These are phyloP conservation scores for Chaunax sp. DNA, from an alignment of 2,797 vertebrate genomes.

Conservation along the genomic window DNA sequence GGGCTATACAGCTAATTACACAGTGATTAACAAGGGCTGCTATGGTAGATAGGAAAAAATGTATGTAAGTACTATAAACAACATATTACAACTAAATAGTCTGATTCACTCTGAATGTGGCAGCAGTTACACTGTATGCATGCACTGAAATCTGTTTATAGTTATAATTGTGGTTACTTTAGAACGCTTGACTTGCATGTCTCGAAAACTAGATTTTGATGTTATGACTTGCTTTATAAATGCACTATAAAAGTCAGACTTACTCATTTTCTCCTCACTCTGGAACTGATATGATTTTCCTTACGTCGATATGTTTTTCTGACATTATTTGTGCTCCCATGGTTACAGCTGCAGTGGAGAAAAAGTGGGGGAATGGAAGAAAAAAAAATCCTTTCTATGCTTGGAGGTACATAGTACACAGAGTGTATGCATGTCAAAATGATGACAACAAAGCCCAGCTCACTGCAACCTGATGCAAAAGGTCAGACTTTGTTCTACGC, in stretches of 20 bases:
- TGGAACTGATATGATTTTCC: conserved; percentile 48
- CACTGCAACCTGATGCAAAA: conserved; percentile 56
- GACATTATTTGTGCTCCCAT: conserved; percentile 69
- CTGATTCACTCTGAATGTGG: conserved; percentile 8
- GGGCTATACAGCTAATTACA: not conserved
- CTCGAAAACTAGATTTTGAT: conserved; percentile 15
- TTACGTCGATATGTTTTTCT: conserved; percentile 59
- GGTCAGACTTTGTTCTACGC: conserved; percentile 55
- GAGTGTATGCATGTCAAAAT: conserved; percentile 39
- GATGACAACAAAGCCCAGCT: conserved; percentile 55
- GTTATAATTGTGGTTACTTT: no score
- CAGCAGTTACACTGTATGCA: no score
- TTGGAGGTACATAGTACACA: conserved; percentile 38
- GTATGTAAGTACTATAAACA: no score
- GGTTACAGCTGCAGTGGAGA: conserved; percentile 55
- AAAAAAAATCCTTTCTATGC: conserved; percentile 60
- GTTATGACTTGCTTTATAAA: conserved; percentile 4
- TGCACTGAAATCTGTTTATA: no score
- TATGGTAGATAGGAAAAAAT: not conserved
- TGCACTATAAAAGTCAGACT: conserved; percentile 21
- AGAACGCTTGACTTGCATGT: conserved; percentile 7
- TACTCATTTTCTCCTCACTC: conserved; percentile 22
- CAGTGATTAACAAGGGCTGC: not conserved
- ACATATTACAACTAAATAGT: no score
- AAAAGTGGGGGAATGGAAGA: conserved; percentile 58